Evolutionary conservation across 2,797 vertebrate genomes (phyloP), one percentile per base, ranked within the genome.

Genomic region (Smutsia gigantea): DNA sequence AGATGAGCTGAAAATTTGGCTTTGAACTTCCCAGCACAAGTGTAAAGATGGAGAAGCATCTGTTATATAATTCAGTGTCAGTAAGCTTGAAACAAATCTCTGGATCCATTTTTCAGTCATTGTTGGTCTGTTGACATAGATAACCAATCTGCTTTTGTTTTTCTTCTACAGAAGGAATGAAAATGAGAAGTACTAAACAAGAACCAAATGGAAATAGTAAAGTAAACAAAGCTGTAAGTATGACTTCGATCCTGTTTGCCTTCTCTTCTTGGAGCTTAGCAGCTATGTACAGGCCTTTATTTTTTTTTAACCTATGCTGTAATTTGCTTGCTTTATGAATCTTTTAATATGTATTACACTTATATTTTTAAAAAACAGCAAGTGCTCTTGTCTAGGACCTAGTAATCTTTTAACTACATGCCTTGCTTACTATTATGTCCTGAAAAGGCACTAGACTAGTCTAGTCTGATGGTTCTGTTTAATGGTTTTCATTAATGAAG

Each of bases 181-280:
- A 99, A 99, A 99, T 99, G 99, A 99, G 99, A 98, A 99, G 99
- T 97, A 98, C 99, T 10, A 99, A 99, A 97, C 99, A 99, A 39
- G 99, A 99, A 96, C 97, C 98, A 64, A 99, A 99, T 85, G 99
- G 99, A 95, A 99, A 99, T 92, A 98, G 98, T 96, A 99, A 99
- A 98, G 97, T 98, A 69, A 99, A 97, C 97, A 99, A 99, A 99
- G 98, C 99, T 98, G 99, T 99, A 93, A 98, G 99, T 98, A 93
- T 77, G 42, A 86, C 25, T 92, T 83, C 39, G 4, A 39, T 61
- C 11, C 12, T 55, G 25, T 89, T 86, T 68, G 15, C 27, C 21
- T 77, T 68, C 3, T 78, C 31, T 49, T 57, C 19, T 3, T 59
- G 11, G 39, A 94, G 31, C 49, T 66, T 34, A 93, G 23, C 10